These are phyloP conservation scores for Pentalonia nigronervosa DNA, from an alignment of 1,140 invertebrate genomes.

Conservation along the genomic window DNA sequence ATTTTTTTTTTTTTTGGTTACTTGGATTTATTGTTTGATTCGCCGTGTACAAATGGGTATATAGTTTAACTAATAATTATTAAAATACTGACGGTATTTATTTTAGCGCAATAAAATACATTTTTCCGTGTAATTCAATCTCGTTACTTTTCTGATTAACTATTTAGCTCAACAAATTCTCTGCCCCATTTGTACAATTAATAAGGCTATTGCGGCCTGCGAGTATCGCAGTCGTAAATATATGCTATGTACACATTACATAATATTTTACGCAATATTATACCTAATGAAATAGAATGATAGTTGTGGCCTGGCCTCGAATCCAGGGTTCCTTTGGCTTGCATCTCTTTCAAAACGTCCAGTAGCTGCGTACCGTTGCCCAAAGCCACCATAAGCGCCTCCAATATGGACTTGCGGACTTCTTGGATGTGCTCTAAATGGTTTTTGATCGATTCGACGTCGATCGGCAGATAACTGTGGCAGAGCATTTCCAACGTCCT, in stretches of 20 bases:
- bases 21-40: not conserved
- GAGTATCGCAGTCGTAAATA: not conserved
- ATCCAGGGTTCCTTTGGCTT: conserved; percentile 74
- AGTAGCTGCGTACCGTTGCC: conserved; percentile 81
- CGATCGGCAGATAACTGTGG: conserved; percentile 71
- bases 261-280: not conserved
- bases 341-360: conserved; percentile 73
- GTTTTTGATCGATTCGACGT: conserved; percentile 73
- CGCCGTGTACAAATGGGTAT: not conserved
- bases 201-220: not conserved
- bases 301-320: conserved; percentile 77
- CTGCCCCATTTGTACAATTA: not conserved
- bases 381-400: conserved; percentile 77
- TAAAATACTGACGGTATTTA: not conserved
- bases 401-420: conserved; percentile 74
- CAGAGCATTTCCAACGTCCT: conserved; percentile 74
- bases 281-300: conserved; percentile 70
- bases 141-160: not conserved
- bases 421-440: conserved; percentile 73
- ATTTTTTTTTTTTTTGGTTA: not conserved
- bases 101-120: not conserved
- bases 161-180: not conserved
- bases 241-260: not conserved
- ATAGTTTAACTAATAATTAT: not conserved
- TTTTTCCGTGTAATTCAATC: not conserved